Conservation (phyloP, 2,113 vertebrate genomes). For the Campylomormyrus tamandua region DNA sequence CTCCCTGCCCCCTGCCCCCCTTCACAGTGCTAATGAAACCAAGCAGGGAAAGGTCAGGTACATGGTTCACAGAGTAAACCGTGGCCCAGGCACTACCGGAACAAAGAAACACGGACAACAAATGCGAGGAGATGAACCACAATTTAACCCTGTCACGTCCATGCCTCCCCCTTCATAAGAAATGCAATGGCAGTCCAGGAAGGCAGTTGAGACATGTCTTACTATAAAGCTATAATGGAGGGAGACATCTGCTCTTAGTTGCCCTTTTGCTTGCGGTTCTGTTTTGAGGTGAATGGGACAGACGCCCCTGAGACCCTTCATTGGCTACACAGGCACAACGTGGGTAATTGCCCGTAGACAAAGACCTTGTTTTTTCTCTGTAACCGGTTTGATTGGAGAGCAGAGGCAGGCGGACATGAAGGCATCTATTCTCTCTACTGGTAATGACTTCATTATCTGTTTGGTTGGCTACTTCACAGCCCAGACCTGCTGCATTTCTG, state of each 20-base stretch:
- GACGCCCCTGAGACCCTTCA: background rate
- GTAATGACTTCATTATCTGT: background rate
- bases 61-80: background rate
- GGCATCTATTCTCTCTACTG: background rate
- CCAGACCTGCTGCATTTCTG: background rate
- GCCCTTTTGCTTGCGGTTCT: background rate
- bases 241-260: background rate
- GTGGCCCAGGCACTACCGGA: background rate
- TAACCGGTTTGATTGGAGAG: background rate
- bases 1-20: background rate
- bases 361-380: background rate
- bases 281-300: conserved; percentile 1
- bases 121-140: background rate
- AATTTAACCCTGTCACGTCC: background rate
- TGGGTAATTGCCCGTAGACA: background rate
- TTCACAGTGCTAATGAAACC: background rate
- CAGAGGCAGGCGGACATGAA: background rate
- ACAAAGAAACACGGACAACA: background rate
- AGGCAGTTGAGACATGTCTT: background rate
- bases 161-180: background rate
- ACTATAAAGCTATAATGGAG: background rate
- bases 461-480: background rate
- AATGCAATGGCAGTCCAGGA: background rate
- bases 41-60: background rate
- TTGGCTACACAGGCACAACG: background rate